Percentiles rank a stretch among this genome's conserved stretches.
phyloP scores from a whole-genome alignment of 2,113 vertebrate genomes.

The Machaerirhynchus nigripectus region DNA sequence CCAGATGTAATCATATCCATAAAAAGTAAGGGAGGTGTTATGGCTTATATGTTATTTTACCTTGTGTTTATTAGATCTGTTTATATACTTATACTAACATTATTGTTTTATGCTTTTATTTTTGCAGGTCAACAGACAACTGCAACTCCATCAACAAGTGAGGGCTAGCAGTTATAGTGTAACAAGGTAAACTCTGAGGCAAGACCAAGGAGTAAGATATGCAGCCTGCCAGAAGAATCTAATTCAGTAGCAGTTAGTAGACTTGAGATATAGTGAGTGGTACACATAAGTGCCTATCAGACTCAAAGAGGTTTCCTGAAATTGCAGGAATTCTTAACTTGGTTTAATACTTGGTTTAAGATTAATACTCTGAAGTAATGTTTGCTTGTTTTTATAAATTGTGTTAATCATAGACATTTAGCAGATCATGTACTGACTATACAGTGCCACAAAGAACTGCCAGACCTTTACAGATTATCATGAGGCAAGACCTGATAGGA shows the following conservation, averaged over 20 bases:
- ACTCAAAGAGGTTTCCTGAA: neutral
- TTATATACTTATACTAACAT: neutral
- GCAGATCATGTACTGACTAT: neutral
- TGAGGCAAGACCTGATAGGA: neutral
- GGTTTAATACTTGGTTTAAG: too few relatives aligned
- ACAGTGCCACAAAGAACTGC: neutral
- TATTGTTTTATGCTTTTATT: neutral
- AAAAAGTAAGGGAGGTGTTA: neutral
- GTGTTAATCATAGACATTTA: neutral
- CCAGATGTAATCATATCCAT: neutral
- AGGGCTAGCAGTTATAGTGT: neutral
- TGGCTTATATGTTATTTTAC: neutral
- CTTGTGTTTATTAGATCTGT: neutral
- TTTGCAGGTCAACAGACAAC: neutral
- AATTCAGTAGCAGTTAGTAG: neutral
- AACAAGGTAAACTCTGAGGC: neutral
- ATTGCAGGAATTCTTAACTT: neutral
- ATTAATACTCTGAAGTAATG: neutral
- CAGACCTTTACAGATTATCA: neutral
- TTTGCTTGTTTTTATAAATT: neutral
- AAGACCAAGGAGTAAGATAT: neutral
- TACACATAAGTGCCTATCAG: neutral
- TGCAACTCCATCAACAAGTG: neutral
- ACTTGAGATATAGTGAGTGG: neutral
- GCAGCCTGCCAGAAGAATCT: neutral